A percentile compares a stretch with the other conserved stretches of the same genome.
Evolutionary conservation across 2,888 invertebrate species (phyloP).

Genomic region (Julus scanicus): DNA sequence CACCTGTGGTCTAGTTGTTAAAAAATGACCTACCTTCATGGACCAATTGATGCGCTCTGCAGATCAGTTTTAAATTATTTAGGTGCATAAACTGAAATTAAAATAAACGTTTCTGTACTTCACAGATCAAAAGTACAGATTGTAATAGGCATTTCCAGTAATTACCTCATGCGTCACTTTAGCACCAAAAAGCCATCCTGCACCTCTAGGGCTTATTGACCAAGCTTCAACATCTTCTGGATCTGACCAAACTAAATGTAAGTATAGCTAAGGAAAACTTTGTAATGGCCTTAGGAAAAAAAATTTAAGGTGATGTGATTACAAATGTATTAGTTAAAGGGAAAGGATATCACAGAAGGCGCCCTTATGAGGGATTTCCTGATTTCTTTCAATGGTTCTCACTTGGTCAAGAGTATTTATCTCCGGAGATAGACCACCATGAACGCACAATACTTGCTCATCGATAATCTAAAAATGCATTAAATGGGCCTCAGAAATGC

Average conservation of each 20-base stretch:
- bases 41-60: conserved; percentile 98
- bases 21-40: conserved; percentile 83
- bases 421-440: conserved; percentile 97
- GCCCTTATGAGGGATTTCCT: conserved; percentile 98
- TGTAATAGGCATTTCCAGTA: neutral
- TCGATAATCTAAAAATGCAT: conserved; percentile 86
- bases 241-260: conserved; percentile 94
- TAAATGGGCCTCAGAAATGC: neutral
- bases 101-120: conserved; percentile 15
- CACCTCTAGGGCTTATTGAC: conserved; percentile 94
- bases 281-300: neutral
- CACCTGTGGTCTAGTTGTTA: neutral
- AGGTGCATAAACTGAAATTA: conserved; percentile 81
- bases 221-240: conserved; percentile 96
- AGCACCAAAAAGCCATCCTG: conserved; percentile 97
- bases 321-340: neutral
- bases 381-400: conserved; percentile 91
- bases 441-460: conserved; percentile 95
- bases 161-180: conserved; percentile 83
- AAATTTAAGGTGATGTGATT: neutral
- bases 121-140: conserved; percentile 46
- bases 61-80: conserved; percentile 92
- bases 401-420: conserved; percentile 98
- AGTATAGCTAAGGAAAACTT: conserved; percentile 56
- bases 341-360: conserved; percentile 86